phyloP scores from a whole-genome alignment of 2,888 invertebrate species.

The Anoncus sp. region DNA sequence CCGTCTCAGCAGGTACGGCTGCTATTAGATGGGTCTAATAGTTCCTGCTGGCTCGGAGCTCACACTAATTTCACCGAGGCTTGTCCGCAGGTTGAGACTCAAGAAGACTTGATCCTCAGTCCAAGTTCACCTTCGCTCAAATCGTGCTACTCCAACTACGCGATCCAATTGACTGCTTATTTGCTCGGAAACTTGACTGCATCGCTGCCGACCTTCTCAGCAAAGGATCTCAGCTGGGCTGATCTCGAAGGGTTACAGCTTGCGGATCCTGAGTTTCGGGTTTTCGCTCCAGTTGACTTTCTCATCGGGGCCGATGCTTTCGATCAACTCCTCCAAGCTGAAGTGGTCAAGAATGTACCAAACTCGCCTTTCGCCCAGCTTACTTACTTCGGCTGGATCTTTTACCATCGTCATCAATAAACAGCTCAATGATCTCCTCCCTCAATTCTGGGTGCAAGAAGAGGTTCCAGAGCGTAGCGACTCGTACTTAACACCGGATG shows the following conservation, averaged over 20 bases:
- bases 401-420: neutral
- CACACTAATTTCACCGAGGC: conserved; percentile 33
- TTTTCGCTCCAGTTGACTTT: conserved; percentile 8
- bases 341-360: conserved; percentile 4
- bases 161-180: neutral
- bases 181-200: neutral
- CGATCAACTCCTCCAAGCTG: conserved; percentile 15
- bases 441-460: conserved; percentile 35
- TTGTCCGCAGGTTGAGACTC: neutral
- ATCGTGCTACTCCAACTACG: neutral
- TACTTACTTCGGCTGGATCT: conserved; percentile 42
- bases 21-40: conserved; percentile 52
- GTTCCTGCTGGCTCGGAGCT: conserved; percentile 56
- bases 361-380: conserved; percentile 29
- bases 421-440: conserved; percentile 23
- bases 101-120: conserved; percentile 5
- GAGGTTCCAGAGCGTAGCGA: neutral
- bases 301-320: conserved; percentile 46
- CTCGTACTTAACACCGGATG: neutral
- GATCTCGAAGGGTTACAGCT: conserved; percentile 34
- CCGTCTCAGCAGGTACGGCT: conserved; percentile 13
- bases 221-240: neutral
- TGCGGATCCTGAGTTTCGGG: conserved; percentile 43
- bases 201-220: neutral
- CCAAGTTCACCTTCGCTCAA: conserved; percentile 1